These are phyloP conservation scores for Leucoptera coffeella DNA, from an alignment of 2,888 invertebrate species.

Conservation along the genomic window DNA sequence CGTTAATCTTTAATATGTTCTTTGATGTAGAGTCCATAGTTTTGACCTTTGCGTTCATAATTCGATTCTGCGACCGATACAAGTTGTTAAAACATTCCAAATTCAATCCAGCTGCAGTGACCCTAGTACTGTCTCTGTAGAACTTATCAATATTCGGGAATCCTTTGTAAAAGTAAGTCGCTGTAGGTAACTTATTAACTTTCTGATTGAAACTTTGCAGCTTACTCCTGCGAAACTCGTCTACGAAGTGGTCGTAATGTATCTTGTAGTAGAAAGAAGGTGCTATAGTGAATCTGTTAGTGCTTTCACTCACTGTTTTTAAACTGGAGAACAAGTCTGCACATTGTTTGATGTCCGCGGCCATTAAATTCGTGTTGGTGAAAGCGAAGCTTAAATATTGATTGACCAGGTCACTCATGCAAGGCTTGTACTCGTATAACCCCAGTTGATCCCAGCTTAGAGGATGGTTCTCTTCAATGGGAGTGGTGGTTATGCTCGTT, in stretches of 20 bases:
- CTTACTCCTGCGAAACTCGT: not conserved
- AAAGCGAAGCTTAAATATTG: no score
- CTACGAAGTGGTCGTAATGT: not conserved
- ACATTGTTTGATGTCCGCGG: slow-evolving; percentile 1
- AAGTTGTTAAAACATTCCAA: not conserved
- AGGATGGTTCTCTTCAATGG: slow-evolving; percentile 15
- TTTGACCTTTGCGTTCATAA: not conserved
- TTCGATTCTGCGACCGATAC: no score
- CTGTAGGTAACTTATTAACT: not conserved
- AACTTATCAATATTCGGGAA: not conserved
- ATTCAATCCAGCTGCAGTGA: not conserved
- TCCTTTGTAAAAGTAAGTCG: not conserved
- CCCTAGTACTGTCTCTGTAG: not conserved
- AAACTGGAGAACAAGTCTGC: slow-evolving; percentile 12
- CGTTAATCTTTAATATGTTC: not conserved
- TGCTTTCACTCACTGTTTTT: slow-evolving; percentile 4
- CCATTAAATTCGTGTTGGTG: no score
- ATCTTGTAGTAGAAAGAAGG: not conserved
- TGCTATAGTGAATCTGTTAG: not conserved
- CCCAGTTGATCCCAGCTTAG: slow-evolving; percentile 11
- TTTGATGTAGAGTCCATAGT: not conserved
- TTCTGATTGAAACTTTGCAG: no score
- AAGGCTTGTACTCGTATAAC: slow-evolving; percentile 13
- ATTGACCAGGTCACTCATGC: no score
- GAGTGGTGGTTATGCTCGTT: slow-evolving; percentile 15